Conservation (phyloP, 2,888 invertebrate species). For the Carterocephalus palaemon region DNA sequence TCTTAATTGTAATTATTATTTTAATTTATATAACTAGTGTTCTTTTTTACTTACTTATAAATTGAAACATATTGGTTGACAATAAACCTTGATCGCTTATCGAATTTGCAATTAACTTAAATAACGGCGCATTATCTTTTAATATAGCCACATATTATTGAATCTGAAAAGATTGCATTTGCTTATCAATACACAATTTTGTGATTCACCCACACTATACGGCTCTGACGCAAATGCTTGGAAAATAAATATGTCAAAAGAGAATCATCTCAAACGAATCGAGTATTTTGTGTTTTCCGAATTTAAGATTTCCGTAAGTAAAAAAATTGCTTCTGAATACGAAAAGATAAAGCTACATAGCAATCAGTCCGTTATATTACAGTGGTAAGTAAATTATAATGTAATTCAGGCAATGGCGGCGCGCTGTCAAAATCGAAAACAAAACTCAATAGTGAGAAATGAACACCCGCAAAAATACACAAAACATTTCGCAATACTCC, state of each 20-base stretch:
- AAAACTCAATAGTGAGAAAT: constrained; percentile 60
- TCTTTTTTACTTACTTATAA: constrained; percentile 10
- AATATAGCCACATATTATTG: constrained; percentile 24
- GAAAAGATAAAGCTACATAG: too few species aligned
- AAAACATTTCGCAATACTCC: constrained; percentile 47
- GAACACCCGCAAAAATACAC: constrained; percentile 52
- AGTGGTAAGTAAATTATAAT: constrained; percentile 20
- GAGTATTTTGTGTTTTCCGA: constrained; percentile 15
- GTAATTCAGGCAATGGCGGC: constrained; percentile 20
- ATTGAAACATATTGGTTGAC: constrained; percentile 12
- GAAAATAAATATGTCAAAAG: constrained; percentile 28
- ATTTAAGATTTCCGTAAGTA: too few species aligned
- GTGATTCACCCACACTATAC: constrained; percentile 22
- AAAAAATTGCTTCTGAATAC: too few species aligned
- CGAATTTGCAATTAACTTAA: constrained; percentile 14
- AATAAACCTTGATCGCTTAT: constrained; percentile 22
- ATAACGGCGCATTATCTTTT: constrained; percentile 26
- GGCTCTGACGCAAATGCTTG: constrained; percentile 23
- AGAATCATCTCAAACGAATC: constrained; percentile 9
- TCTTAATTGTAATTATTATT: constrained; percentile 1
- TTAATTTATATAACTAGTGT: not conserved
- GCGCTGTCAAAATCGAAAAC: constrained; percentile 45
- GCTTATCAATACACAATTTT: constrained; percentile 20
- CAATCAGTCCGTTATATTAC: constrained; percentile 5
- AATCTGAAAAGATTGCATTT: constrained; percentile 18